phyloP scores from a whole-genome alignment of 2,888 invertebrate genomes.

The Ichneumoninae sp. region DNA sequence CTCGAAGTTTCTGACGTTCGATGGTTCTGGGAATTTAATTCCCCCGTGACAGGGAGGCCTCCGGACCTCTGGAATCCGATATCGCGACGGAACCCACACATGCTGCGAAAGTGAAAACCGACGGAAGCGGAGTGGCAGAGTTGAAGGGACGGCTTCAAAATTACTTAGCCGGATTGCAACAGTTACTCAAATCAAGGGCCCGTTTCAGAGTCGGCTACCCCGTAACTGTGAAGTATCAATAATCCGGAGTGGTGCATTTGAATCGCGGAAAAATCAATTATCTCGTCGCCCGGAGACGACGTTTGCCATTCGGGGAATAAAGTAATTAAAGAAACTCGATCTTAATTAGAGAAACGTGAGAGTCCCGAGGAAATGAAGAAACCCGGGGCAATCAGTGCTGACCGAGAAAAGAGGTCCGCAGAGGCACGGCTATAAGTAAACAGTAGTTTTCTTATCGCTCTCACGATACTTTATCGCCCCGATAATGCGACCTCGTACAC shows the following conservation, averaged over 20 bases:
- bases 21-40: slow-evolving; percentile 11
- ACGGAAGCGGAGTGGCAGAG: neutral
- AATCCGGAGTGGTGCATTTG: slow-evolving; percentile 16
- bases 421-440: slow-evolving; percentile 10
- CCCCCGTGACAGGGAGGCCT: neutral
- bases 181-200: neutral
- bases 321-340: slow-evolving; percentile 29
- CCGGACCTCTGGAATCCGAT: neutral
- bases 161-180: neutral
- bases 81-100: slow-evolving; percentile 22
- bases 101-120: neutral
- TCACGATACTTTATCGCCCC: neutral
- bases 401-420: slow-evolving; percentile 12
- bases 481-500: neutral
- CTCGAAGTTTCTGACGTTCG: slow-evolving; percentile 24
- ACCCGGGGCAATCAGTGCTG: slow-evolving; percentile 22
- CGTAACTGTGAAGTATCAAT: neutral
- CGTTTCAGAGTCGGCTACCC: neutral
- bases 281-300: neutral
- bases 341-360: slow-evolving; percentile 11
- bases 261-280: slow-evolving; percentile 30
- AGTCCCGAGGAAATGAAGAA: neutral
- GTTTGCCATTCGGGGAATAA: neutral
- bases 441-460: slow-evolving; percentile 23
- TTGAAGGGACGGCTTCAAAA: neutral